phyloP scores from a whole-genome alignment of 1,140 invertebrate genomes.

The Colletes latitarsis region DNA sequence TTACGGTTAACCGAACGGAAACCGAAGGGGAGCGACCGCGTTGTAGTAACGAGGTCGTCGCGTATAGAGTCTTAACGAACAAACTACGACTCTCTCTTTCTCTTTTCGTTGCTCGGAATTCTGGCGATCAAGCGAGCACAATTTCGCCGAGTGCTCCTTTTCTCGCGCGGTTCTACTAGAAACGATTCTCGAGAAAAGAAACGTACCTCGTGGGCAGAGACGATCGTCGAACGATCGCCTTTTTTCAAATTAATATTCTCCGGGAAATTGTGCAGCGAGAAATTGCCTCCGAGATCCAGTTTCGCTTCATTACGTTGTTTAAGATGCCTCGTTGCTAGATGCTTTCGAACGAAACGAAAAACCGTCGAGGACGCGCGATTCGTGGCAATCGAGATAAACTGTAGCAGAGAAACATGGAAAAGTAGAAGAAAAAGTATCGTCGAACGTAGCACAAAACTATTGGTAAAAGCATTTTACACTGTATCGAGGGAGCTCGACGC shows the following conservation, averaged over 20 bases:
- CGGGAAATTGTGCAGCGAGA: neutral
- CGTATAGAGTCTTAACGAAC: slow-evolving; percentile 67
- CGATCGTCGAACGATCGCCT: neutral
- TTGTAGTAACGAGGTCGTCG: slow-evolving; percentile 68
- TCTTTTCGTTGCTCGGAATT: slow-evolving; percentile 2
- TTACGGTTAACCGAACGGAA: slow-evolving; percentile 75
- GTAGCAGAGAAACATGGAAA: slow-evolving; percentile 25
- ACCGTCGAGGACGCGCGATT: neutral
- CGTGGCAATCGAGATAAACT: slow-evolving; percentile 37
- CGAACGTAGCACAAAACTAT: slow-evolving; percentile 19
- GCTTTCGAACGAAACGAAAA: slow-evolving; percentile 26
- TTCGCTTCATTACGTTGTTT: neutral
- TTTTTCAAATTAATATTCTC: neutral
- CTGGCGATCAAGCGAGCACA: no score
- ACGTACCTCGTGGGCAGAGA: neutral
- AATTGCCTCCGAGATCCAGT: neutral
- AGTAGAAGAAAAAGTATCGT: slow-evolving; percentile 14
- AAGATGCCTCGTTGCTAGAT: neutral
- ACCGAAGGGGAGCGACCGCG: slow-evolving; percentile 67
- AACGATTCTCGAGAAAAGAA: neutral
- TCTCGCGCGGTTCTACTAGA: neutral
- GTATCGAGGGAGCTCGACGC: neutral
- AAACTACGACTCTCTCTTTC: slow-evolving; percentile 52
- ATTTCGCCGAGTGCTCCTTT: neutral
- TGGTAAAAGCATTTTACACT: neutral